Conservation (phyloP, 2,113 vertebrate species). For the Oryctolagus cuniculus region DNA sequence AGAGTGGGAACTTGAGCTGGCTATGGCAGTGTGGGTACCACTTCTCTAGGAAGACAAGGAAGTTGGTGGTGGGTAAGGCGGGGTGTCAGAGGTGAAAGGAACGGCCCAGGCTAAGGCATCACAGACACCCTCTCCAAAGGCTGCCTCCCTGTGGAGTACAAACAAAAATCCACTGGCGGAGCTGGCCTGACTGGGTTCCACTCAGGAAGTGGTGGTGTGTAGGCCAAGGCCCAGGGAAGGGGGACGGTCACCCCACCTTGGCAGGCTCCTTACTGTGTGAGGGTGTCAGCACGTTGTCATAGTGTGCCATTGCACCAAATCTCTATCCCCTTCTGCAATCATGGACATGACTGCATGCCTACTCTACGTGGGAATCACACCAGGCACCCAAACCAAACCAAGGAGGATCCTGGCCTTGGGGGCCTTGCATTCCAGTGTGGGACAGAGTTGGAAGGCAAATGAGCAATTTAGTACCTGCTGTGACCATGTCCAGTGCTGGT, state of each 20-base stretch:
- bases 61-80: fast-evolving
- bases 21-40: not conserved
- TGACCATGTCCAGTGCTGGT: too few species aligned
- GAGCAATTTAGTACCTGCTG: not conserved
- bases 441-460: not conserved
- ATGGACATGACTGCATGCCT: not conserved
- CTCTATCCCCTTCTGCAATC: not conserved
- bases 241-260: too few species aligned
- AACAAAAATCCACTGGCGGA: too few species aligned
- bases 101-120: not conserved
- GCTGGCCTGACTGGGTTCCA: fast-evolving
- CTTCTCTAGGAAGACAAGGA: not conserved
- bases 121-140: not conserved
- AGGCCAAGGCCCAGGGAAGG: not conserved
- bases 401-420: not conserved
- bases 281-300: not conserved
- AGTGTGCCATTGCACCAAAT: not conserved
- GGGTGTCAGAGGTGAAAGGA: not conserved
- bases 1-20: not conserved
- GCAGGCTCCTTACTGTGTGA: not conserved
- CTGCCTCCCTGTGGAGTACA: too few species aligned
- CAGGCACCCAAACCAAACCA: not conserved
- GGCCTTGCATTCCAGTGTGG: fast-evolving
- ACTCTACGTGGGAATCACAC: fast-evolving
- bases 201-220: fast-evolving